Evolutionary conservation across 2,113 vertebrate genomes (phyloP), one percentile per base, ranked within the genome.

Genomic region (Eretmochelys imbricata): DNA sequence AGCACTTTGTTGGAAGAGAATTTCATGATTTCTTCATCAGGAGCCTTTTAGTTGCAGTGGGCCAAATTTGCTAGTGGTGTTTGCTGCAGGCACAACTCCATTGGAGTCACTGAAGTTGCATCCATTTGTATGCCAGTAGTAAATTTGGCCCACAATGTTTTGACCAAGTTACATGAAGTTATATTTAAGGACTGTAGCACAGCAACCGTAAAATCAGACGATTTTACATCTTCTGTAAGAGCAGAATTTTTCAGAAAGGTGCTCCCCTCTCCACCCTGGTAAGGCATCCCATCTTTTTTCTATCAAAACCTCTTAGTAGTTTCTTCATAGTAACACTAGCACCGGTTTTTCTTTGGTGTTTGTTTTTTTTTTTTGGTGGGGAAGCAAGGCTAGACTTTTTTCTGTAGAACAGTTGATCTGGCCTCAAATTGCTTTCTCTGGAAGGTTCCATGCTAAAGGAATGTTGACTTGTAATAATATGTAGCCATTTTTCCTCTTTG

Each of bases 1-100:
- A 91, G 87, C 91, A 79, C 79, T n/a, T 81, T 48, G 75, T 38
- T 29, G 20, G 48, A 87, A 94, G 80, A 51, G 22, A 82, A 78
- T 85, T 50, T 81, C 82, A 95, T 88, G 72, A 3, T 82, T 92
- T 93, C 51, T 93, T 91, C 81, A 88, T 85, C 91, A 89, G 10
- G 62, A 53, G 65, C 85, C 20, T 91, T 93, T 8, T 2, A 79
- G 54, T 91, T 96, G 11, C 3, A 89, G 3, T 1, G 3, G 57
- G 10, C 78, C 85, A 54, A 6, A 59, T 88, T 65, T 16, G 4
- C 91, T 96, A 48, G 57, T 87, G 65, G n/a, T 20, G 42, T 75
- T 72, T 72, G 35, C 17, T 65, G 62, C 19, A 50, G 53, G 75
- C 69, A 46, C 38, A 84, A 49, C 46, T 27, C 80, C 2, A 1